Evolutionary conservation across 1,140 invertebrate genomes (phyloP), one percentile per base, ranked within the genome.

Genomic region (Diprion similis): DNA sequence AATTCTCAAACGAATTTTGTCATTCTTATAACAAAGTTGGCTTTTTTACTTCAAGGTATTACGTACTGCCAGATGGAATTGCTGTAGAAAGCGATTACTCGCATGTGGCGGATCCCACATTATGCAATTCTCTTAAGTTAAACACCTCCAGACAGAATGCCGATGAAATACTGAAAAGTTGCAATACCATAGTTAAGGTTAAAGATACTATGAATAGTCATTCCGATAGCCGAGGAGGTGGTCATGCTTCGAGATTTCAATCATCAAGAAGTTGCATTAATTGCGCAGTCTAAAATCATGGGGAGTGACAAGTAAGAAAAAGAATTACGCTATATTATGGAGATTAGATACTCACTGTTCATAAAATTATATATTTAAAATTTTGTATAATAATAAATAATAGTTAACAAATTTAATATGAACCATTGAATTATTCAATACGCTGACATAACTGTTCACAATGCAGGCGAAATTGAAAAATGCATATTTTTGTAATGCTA

Each of bases 161-260:
- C 3, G 80, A 72, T 65, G 76, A 75, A 10, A 74, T 81, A n/a
- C 80, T 78, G 66, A 86, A 85, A 79, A 89, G 87, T 72, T 82
- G 89, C 24, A 91, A 91, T 80, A 82, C 86, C 24, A 83, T 91
- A 70, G 82, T 88, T 71, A 90, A 90, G 79, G 73, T 80, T n/a
- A 83, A 79, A 72, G 88, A 90, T 79, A 78, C 72, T 46, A 80
- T 90, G 70, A 80, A 80, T 18, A 86, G 84, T 75, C 91, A 92
- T 82, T 91, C 92, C 0, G 92, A 92, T 79, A 92, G 91, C 79
- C 85, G 92, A 81, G 91, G 91, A 66, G 91, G 90, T 46, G 92
- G 92, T 19, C 86, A 91, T 74, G 89, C 91, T 46, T 91, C 89
- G 68, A 88, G 91, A 77, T 93, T 91, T 85, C 91, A 85, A 85